Percentiles rank a stretch among this genome's conserved stretches.
phyloP scores from a whole-genome alignment of 2,888 invertebrate species.

The Amiota mariae region DNA sequence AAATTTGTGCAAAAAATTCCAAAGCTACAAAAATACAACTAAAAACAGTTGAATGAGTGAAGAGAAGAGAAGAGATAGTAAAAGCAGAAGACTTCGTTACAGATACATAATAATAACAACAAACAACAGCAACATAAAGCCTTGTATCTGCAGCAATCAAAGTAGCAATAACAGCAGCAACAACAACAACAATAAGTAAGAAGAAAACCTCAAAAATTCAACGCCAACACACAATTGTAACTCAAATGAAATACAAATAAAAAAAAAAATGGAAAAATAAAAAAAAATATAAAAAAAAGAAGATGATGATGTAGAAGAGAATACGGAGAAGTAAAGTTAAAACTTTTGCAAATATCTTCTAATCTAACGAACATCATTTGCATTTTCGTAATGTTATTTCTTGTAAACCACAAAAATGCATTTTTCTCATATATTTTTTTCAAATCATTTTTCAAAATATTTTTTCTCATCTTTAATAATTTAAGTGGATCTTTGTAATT shows the following conservation, averaged over 20 bases:
- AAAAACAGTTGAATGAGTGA: not conserved
- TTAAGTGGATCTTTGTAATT: conserved; percentile 51
- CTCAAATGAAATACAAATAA: not conserved
- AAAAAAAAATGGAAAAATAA: not conserved
- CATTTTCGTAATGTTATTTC: not conserved
- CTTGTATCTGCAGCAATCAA: conserved; percentile 16
- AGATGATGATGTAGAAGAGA: too few species aligned
- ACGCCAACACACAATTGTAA: conserved; percentile 22
- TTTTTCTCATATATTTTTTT: conserved; percentile 17
- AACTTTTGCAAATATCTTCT: not conserved
- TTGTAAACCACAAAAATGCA: conserved; percentile 14
- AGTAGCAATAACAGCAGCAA: not conserved
- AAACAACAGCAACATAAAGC: not conserved
- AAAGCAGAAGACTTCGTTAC: not conserved
- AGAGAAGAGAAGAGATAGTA: not conserved
- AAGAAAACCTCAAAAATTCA: conserved; percentile 4
- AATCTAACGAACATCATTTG: not conserved
- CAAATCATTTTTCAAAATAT: conserved; percentile 25
- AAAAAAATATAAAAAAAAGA: not conserved
- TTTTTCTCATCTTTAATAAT: conserved; percentile 33
- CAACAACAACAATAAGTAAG: not conserved
- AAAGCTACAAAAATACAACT: conserved; percentile 1
- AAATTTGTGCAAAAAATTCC: conserved; percentile 23
- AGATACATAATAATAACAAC: conserved; percentile 23
- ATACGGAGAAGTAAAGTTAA: not conserved